Evolutionary conservation across 2,888 invertebrate genomes (phyloP), one percentile per base, ranked within the genome.

Genomic region (Orgyia antiqua): DNA sequence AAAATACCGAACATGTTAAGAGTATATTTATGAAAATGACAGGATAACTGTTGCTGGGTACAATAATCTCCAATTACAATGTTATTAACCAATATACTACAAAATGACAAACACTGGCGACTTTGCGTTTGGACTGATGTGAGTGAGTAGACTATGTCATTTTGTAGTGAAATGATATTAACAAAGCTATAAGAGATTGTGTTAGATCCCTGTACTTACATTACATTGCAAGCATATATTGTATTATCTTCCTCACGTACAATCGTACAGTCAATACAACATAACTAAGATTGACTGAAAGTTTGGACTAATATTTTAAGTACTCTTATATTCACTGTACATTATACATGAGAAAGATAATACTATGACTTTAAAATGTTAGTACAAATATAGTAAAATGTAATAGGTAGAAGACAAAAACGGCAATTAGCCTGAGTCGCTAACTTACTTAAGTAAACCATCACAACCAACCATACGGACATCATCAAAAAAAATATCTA

Each of bases 401-500:
- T 60, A 51, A 45, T 51, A 55, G 60, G 58, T 67, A 66, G 62
- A 55, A 55, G 64, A 63, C 63, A 70, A 69, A 73, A 58, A 68
- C 60, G 68, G 65, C 64, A 64, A 68, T 69, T 74, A 70, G 75
- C 68, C 69, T 75, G 72, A 75, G 68, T 77, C 68, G 58, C 71
- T 80, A 78, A 79, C 78, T 84, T 83, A 86, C 80, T 80, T 84
- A 84, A 82, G 83, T 86, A 86, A 83, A 80, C 76, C 83, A 79
- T 86, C 84, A 86, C 84, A 86, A 86, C 84, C 84, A 83, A 80
- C 82, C 82, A 75, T 82, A 75, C 83, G 82, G 84, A 82, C 84
- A 73, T 74, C 72, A 74, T 75, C 63, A 83, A 78, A 15, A 73
- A 64, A 76, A 79, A 71, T 52, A 66, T 70, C 43, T 63, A 67